A percentile compares a stretch with the other conserved stretches of the same genome.
Conservation (phyloP, 2,797 vertebrate species). For the Anisognathus igniventris region DNA sequence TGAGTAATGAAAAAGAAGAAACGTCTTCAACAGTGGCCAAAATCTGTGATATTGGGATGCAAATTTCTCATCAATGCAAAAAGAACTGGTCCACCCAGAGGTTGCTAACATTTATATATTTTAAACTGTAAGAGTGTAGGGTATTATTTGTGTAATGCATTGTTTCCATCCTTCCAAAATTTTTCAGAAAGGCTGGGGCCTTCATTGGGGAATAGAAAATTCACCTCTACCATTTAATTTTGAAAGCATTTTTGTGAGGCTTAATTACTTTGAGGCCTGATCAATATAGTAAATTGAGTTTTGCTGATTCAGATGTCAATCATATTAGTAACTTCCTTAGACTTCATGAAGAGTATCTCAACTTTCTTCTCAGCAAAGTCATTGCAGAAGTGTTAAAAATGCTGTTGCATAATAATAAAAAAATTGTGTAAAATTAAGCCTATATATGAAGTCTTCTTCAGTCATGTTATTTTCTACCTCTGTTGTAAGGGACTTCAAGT, state of each 20-base stretch:
- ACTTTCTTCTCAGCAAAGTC: background rate
- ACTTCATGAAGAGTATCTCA: background rate
- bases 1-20: background rate
- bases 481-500: background rate
- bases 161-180: background rate
- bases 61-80: background rate
- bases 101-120: background rate
- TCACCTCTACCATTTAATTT: background rate
- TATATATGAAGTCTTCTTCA: background rate
- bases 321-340: background rate
- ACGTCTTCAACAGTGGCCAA: background rate
- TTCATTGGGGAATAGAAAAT: background rate
- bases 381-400: background rate
- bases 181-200: background rate
- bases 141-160: rapidly evolving
- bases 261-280: background rate
- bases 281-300: background rate
- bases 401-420: background rate
- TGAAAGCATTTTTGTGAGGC: background rate
- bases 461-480: background rate
- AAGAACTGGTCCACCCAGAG: background rate
- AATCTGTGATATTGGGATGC: background rate
- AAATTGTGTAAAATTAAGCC: background rate
- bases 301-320: background rate
- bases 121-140: background rate